Conservation (phyloP, 2,797 vertebrate genomes). For the Hippopotamyrus pictus region DNA sequence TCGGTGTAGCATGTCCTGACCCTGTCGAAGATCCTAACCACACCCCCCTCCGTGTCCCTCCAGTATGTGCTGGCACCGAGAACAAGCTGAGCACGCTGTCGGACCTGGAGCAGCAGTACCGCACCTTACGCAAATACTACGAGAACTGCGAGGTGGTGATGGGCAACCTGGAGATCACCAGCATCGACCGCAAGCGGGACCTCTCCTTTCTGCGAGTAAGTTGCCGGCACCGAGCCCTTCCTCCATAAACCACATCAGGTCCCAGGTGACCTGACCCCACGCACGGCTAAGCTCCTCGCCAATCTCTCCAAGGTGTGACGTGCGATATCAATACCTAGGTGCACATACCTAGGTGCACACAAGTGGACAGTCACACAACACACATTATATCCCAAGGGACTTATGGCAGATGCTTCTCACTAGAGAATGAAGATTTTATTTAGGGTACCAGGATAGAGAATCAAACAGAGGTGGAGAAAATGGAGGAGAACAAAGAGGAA, state of each 20-base stretch:
- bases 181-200: conserved; percentile 87
- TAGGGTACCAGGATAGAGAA: neutral
- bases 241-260: neutral
- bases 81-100: conserved; percentile 96
- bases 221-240: neutral
- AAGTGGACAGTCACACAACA: neutral
- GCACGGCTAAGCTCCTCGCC: neutral
- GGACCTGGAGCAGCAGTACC: conserved; percentile 93
- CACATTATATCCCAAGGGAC: neutral
- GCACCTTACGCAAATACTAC: conserved; percentile 87
- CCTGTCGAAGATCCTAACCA: neutral
- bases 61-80: conserved; percentile 91
- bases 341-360: neutral
- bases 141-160: conserved; percentile 97
- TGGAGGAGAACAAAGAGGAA: neutral
- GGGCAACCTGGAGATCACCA: conserved; percentile 98
- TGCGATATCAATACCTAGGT: neutral
- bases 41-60: neutral
- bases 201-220: conserved; percentile 91
- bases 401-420: neutral
- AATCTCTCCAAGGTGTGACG: neutral
- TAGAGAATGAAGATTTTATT: neutral
- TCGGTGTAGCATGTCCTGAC: neutral
- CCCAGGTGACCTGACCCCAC: neutral
- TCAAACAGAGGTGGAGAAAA: neutral